A percentile compares a stretch with the other conserved stretches of the same genome.
Conservation (phyloP, 2,888 invertebrate genomes). For the Boloria selene region DNA sequence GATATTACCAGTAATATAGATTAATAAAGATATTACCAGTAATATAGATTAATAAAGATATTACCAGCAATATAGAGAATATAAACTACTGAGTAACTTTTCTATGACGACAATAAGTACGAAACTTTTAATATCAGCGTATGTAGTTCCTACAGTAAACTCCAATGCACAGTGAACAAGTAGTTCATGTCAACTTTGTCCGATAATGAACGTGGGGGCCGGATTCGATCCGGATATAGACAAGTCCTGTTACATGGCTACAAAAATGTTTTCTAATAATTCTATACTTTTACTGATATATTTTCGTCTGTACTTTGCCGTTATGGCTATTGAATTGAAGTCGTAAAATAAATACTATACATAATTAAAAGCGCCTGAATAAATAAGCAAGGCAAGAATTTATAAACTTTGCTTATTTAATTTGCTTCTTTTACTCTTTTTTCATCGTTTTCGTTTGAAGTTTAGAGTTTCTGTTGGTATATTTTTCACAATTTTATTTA, state of each 20-base stretch:
- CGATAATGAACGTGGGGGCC: constrained; percentile 35
- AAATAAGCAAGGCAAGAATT: constrained; percentile 12
- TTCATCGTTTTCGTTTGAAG: neutral
- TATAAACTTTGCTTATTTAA: neutral
- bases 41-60: constrained; percentile 1
- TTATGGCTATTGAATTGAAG: neutral
- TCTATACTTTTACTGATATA: neutral
- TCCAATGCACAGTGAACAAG: constrained; percentile 29
- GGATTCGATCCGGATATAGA: constrained; percentile 25
- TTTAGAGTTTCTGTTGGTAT: neutral
- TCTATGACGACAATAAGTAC: constrained; percentile 24
- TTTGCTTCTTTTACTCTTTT: neutral
- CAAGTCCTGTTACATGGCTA: constrained; percentile 25
- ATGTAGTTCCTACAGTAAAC: constrained; percentile 26
- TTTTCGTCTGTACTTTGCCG: neutral
- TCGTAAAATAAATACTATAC: neutral
- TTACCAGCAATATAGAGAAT: neutral
- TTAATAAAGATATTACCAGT: too few species aligned
- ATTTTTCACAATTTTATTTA: neutral
- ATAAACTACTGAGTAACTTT: constrained; percentile 11
- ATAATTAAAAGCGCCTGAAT: neutral
- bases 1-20: neutral
- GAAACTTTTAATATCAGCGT: constrained; percentile 38
- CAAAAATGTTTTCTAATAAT: constrained; percentile 23
- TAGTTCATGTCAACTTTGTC: constrained; percentile 37